Conservation (phyloP, 2,888 invertebrate species). For the Falcaria lacertinaria region DNA sequence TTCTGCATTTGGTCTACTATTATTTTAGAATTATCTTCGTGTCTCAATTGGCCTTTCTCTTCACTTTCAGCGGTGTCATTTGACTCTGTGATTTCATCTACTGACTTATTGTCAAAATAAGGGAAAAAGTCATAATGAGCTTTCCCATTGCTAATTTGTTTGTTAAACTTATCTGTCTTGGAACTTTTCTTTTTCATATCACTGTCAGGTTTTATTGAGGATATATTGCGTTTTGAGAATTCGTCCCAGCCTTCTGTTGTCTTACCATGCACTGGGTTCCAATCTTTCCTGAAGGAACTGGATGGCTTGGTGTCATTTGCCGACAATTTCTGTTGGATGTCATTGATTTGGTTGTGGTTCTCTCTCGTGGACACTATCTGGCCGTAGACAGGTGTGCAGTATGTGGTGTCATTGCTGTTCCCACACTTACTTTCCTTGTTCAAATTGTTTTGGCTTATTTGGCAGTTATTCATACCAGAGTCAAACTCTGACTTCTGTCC, state of each 20-base stretch:
- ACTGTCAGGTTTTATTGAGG: constrained; percentile 55
- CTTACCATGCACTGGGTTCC: constrained; percentile 53
- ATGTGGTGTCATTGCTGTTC: constrained; percentile 59
- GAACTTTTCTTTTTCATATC: constrained; percentile 44
- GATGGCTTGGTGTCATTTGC: constrained; percentile 62
- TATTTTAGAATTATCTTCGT: constrained; percentile 66
- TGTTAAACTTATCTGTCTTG: constrained; percentile 50
- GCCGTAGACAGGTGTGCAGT: constrained; percentile 72
- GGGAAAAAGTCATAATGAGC: constrained; percentile 70
- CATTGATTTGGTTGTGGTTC: constrained; percentile 72
- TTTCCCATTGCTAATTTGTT: constrained; percentile 57
- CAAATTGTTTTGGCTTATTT: constrained; percentile 50
- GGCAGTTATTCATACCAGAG: constrained; percentile 73
- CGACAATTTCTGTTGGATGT: constrained; percentile 67
- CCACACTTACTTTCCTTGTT: constrained; percentile 46
- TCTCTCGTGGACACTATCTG: constrained; percentile 71
- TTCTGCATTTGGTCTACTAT: constrained; percentile 77
- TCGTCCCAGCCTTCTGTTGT: constrained; percentile 66
- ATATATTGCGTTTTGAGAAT: constrained; percentile 62
- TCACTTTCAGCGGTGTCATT: constrained; percentile 9
- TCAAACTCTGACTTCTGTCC: constrained; percentile 74
- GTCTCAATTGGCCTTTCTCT: constrained; percentile 23
- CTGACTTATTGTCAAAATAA: constrained; percentile 67
- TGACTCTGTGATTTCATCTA: constrained; percentile 25
- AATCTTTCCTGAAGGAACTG: constrained; percentile 66